Evolutionary conservation across 2,797 vertebrate species (phyloP), one percentile per base, ranked within the genome.

Genomic region (Argya squamiceps): DNA sequence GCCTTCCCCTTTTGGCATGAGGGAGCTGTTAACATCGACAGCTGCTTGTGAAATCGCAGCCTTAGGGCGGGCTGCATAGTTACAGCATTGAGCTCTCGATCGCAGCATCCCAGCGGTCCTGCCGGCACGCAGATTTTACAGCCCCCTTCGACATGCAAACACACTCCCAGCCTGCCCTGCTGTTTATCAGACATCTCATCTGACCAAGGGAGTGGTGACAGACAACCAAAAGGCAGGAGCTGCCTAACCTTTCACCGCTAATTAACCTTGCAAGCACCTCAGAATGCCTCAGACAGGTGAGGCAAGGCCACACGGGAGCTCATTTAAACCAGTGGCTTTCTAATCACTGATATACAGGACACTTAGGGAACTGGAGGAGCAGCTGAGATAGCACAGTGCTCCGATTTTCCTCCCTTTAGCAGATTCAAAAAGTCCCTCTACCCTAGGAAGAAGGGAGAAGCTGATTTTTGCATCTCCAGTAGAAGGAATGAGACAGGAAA

Each of bases 31-130:
- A 63, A 37, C 30, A 4, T 9, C 49, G 78, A 30, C 30, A 62
- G 55, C 70, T 73, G 82, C 79, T 70, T 52, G 74, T 74, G 59
- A 69, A 58, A 63, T 27, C 32, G 67, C 75, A 84, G 78, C 58
- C 63, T 47, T 34, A 19, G 74, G 81, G 70, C 1, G 1, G 44
- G 29, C 79, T 44, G 2, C 14, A 0, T 2, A 26, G 27, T 39
- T 78, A 22, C 1, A 14, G 71, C 23, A 7, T 12, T 63, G 75
- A 85, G 76, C 49, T 59, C 52, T 34, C 34, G 47, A 70, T 80
- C 47, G 39, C 34, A 26, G 18, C 8, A 0, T 59, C 52, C 4
- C 37, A 56, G 52, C 49, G 16, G 53, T 37, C 34, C 23, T 32
- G n/a, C 50, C 27, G n/a, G 41, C 44, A 21, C 14, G 4, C 6